A percentile compares a stretch with the other conserved stretches of the same genome.
Evolutionary conservation across 2,888 invertebrate species (phyloP).

Genomic region (Scaptomyza caliginosa): DNA sequence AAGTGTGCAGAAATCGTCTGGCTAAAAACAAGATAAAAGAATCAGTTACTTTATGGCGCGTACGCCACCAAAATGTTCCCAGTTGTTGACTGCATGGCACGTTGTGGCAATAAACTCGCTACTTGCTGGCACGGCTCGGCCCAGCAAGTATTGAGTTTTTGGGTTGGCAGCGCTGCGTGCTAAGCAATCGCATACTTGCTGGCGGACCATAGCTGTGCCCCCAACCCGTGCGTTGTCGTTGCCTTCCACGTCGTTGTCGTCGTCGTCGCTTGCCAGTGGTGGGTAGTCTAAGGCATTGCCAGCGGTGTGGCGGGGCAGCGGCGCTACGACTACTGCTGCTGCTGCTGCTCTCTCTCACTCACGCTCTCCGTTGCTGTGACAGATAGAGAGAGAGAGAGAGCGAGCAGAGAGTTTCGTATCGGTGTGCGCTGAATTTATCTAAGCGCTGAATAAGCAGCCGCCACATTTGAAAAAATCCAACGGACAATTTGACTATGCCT

Average conservation of each 20-base stretch:
- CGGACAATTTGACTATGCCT: conserved; percentile 39
- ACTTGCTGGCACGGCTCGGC: conserved; percentile 66
- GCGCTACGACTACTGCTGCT: conserved; percentile 1
- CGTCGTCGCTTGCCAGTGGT: conserved; percentile 62
- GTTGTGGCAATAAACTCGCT: conserved; percentile 38
- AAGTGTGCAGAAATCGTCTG: conserved; percentile 56
- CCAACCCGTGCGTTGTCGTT: conserved; percentile 61
- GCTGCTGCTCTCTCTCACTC: conserved; percentile 19
- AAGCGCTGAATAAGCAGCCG: conserved; percentile 54
- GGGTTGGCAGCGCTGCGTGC: conserved; percentile 25
- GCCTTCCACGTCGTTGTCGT: conserved; percentile 21
- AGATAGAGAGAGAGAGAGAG: too few species aligned
- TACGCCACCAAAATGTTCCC: conserved; percentile 80
- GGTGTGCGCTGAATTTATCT: conserved; percentile 57
- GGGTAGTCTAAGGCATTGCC: conserved; percentile 53
- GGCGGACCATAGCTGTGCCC: conserved; percentile 62
- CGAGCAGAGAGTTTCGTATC: conserved; percentile 9
- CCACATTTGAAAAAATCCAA: conserved; percentile 60
- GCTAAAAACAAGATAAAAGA: conserved; percentile 66
- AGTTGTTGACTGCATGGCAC: conserved; percentile 29
- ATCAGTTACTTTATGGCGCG: conserved; percentile 81
- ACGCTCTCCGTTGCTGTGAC: conserved; percentile 17
- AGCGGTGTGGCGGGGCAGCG: conserved; percentile 33
- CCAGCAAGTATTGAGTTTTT: conserved; percentile 73
- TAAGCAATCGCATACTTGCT: conserved; percentile 65